Percentiles rank a stretch among this genome's conserved stretches.
phyloP scores from a whole-genome alignment of 1,140 invertebrate species.

The Drosophila lacertosa region DNA sequence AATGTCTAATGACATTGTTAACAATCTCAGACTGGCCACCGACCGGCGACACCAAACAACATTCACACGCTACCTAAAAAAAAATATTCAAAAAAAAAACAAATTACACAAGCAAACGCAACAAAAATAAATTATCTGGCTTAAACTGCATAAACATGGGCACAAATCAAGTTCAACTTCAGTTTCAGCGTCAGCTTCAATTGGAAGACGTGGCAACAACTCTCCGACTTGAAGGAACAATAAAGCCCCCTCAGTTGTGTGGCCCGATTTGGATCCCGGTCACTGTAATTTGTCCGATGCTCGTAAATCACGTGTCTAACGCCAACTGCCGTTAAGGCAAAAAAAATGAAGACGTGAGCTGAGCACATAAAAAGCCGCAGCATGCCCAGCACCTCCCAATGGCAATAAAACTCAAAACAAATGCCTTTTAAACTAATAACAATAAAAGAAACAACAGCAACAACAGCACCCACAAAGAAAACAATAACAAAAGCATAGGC shows the following conservation, averaged over 20 bases:
- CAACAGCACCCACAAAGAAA: slow-evolving; percentile 5
- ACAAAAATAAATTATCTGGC: slow-evolving; percentile 27
- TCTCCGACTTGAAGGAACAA: slow-evolving; percentile 36
- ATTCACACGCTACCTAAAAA: slow-evolving; percentile 33
- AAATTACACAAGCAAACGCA: slow-evolving; percentile 47
- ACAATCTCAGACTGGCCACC: slow-evolving; percentile 35
- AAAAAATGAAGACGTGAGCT: slow-evolving; percentile 61
- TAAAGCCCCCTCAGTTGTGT: slow-evolving; percentile 48
- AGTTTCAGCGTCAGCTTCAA: slow-evolving; percentile 25
- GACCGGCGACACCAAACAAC: slow-evolving; percentile 21
- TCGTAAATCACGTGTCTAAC: slow-evolving; percentile 67
- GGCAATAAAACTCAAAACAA: slow-evolving; percentile 52
- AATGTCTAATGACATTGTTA: slow-evolving; percentile 17
- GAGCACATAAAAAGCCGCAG: slow-evolving; percentile 35
- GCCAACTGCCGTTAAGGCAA: slow-evolving; percentile 28
- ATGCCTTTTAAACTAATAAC: slow-evolving; percentile 53
- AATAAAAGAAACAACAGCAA: slow-evolving; percentile 27
- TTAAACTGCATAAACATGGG: slow-evolving; percentile 30
- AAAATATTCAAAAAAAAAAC: not conserved
- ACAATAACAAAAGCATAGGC: slow-evolving; percentile 1
- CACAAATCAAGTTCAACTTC: slow-evolving; percentile 53
- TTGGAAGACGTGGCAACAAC: slow-evolving; percentile 26
- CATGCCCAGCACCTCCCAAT: slow-evolving; percentile 17
- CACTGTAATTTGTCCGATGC: slow-evolving; percentile 38
- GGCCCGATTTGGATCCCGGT: slow-evolving; percentile 4